Base-by-base conservation (phyloP, 2,113 vertebrate species). In the Salminus brasiliensis region DNA sequence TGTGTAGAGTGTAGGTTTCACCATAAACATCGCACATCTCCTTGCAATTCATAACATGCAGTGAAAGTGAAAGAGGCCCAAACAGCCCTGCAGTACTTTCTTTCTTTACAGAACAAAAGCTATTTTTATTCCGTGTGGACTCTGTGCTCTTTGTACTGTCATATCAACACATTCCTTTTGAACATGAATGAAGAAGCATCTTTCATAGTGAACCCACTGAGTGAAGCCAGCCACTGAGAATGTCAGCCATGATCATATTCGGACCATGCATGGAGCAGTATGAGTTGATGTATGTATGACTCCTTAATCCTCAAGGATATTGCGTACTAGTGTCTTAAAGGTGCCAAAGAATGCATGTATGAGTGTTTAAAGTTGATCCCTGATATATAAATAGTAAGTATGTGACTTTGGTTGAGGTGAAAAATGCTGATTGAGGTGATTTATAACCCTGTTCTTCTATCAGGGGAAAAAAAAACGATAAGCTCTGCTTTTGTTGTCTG, bases 111-210 rank as follows among this genome's bases (percentile, higher is more conserved):
- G 30, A 63, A 53, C 43, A 41, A 41, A 49, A 3, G 69, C 1
- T 32, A 34, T 55, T 68, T 43, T 45, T 55, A 70, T 59, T 78
- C 75, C 49, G 1, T 32, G 27, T 23, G 47, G 75, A 77, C 65
- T 27, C 23, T 43, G 32, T 21, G 62, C 21, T 29, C 66, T 78
- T 78, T 71, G 67, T 52, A 8, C 15, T 62, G 41, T 39, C 68
- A 52, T 72, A 53, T 53, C 43, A 72, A 29, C 59, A 53, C 57
- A 41, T 53, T 72, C 23, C 11, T 59, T 78, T 78, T 78, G 67
- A 78, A 78, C 67, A 71, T 25, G 41, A 62, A 62, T 70, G 8
- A 34, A 47, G 67, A 41, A 4, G 29, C 55, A 16, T 45, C 52
- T 70, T 18, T 62, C 39, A 78, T 23, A 16, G 21, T 43, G 25